phyloP scores from a whole-genome alignment of 2,888 invertebrate species.

The Diplolepis rosae region DNA sequence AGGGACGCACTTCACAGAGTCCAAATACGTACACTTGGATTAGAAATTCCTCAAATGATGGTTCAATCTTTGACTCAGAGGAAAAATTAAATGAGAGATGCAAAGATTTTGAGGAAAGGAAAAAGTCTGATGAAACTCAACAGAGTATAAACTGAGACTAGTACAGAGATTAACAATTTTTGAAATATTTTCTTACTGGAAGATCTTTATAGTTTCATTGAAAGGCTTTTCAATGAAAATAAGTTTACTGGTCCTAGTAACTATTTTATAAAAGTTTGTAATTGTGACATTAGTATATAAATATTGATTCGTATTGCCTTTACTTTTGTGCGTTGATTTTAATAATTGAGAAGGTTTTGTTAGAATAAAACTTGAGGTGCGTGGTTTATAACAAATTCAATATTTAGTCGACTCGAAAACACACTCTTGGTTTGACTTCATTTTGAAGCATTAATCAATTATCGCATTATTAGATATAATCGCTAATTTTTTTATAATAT shows the following conservation, averaged over 20 bases:
- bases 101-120: neutral
- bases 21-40: neutral
- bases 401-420: neutral
- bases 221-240: neutral
- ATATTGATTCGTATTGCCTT: neutral
- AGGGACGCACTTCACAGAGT: neutral
- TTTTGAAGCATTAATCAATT: no score
- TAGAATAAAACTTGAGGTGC: neutral
- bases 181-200: neutral
- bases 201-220: neutral
- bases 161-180: neutral
- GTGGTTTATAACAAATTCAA: neutral
- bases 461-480: neutral
- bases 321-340: neutral
- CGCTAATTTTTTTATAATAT: neutral
- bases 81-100: neutral
- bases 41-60: slow-evolving; percentile 4
- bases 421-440: neutral
- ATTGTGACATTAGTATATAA: neutral
- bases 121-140: slow-evolving; percentile 11
- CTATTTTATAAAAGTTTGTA: neutral
- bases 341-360: neutral
- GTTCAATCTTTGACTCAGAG: neutral
- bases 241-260: neutral
- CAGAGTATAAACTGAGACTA: slow-evolving; percentile 8